These are phyloP conservation scores for Fundulus diaphanus DNA, from an alignment of 2,797 vertebrate genomes.

Conservation along the genomic window DNA sequence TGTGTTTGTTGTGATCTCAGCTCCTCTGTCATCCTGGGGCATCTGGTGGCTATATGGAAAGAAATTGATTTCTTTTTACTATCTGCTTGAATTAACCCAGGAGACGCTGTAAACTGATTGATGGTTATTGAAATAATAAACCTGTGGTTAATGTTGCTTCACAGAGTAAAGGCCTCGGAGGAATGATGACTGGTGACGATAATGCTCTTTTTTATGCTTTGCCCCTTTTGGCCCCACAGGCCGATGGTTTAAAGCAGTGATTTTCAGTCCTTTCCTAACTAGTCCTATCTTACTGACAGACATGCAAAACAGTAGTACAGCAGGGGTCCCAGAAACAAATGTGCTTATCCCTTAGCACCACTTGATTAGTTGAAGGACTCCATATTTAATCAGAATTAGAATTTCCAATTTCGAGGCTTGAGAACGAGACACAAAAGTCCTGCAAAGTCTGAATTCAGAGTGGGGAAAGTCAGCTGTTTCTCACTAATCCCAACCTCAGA, in stretches of 20 bases:
- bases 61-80: slow-evolving; percentile 28
- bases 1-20: slow-evolving; percentile 12
- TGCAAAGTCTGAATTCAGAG: background rate
- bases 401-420: background rate
- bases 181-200: slow-evolving; percentile 19
- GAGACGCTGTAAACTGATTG: slow-evolving; percentile 37
- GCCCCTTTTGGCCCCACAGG: background rate
- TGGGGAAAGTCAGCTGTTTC: background rate
- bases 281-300: background rate
- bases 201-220: background rate
- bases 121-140: slow-evolving; percentile 39
- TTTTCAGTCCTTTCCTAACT: background rate
- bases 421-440: background rate
- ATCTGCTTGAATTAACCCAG: slow-evolving; percentile 23
- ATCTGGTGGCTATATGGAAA: slow-evolving; percentile 9
- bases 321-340: background rate
- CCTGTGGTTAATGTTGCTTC: slow-evolving; percentile 29
- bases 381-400: background rate
- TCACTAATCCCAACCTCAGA: background rate
- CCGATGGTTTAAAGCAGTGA: background rate
- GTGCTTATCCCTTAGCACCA: background rate
- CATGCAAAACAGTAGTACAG: background rate
- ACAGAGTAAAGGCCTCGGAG: slow-evolving; percentile 1
- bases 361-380: background rate
- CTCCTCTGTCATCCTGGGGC: slow-evolving; percentile 8